These are phyloP conservation scores for Amblyteles armatorius DNA, from an alignment of 2,888 invertebrate genomes.

Conservation along the genomic window DNA sequence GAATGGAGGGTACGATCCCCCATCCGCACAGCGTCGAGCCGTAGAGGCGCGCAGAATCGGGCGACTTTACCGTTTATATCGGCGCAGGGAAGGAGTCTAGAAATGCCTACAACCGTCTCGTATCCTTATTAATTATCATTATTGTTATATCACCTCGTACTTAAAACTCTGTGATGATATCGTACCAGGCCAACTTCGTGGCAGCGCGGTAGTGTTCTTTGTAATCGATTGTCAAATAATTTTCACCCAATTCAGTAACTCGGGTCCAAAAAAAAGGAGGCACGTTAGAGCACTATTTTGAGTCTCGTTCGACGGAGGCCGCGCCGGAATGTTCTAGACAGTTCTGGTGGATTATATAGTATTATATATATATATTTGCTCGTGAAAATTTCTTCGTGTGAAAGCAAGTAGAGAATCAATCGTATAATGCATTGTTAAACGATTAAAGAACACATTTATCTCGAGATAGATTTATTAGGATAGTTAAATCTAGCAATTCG, in stretches of 20 bases:
- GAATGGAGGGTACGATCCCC: not conserved
- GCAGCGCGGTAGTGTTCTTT: slow-evolving; percentile 9
- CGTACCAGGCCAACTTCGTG: slow-evolving; percentile 38
- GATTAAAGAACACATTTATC: slow-evolving; percentile 14
- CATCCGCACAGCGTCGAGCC: not conserved
- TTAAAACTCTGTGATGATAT: slow-evolving; percentile 37
- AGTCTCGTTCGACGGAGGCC: not conserved
- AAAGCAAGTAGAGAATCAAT: slow-evolving; percentile 11
- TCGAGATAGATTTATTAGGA: slow-evolving; percentile 9
- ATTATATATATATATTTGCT: slow-evolving; percentile 9
- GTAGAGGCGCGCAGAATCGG: not conserved
- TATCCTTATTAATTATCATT: slow-evolving; percentile 24
- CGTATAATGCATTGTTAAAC: not conserved
- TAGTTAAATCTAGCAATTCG: not conserved
- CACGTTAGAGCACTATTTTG: not conserved
- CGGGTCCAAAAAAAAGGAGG: slow-evolving; percentile 9
- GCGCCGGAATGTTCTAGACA: not conserved
- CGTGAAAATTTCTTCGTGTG: slow-evolving; percentile 34
- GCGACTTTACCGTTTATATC: not conserved
- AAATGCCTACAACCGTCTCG: slow-evolving; percentile 28
- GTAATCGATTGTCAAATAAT: slow-evolving; percentile 13
- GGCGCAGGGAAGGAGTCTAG: not conserved
- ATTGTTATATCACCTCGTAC: slow-evolving; percentile 35
- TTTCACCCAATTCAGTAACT: slow-evolving; percentile 14
- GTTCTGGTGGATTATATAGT: not conserved